phyloP scores from a whole-genome alignment of 2,888 invertebrate genomes.

The Scaptomyza flava region DNA sequence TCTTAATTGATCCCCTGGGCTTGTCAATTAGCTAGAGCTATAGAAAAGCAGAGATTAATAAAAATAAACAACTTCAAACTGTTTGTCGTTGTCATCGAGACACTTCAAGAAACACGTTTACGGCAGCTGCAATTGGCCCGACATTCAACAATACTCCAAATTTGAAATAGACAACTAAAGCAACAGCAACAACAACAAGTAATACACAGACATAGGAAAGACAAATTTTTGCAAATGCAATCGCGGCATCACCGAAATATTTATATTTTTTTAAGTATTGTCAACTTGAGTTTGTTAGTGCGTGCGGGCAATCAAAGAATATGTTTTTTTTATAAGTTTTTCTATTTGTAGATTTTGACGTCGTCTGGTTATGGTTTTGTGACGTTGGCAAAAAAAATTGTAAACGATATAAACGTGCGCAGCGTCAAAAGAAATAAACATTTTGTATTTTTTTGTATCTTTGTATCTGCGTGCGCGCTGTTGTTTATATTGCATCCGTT shows the following conservation, averaged over 20 bases:
- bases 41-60: constrained; percentile 1
- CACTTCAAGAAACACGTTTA: constrained; percentile 47
- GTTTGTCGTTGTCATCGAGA: constrained; percentile 39
- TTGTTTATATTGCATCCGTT: constrained; percentile 69
- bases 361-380: constrained; percentile 67
- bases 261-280: constrained; percentile 3
- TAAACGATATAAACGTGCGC: constrained; percentile 64
- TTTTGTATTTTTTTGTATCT: constrained; percentile 46
- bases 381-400: constrained; percentile 58
- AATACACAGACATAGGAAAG: constrained; percentile 17
- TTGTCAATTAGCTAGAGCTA: constrained; percentile 62
- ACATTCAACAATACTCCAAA: constrained; percentile 69
- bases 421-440: constrained; percentile 47
- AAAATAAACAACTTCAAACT: constrained; percentile 20
- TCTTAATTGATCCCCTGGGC: constrained; percentile 73
- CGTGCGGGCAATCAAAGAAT: constrained; percentile 68
- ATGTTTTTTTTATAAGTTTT: constrained; percentile 31
- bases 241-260: constrained; percentile 23
- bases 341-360: constrained; percentile 31
- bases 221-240: constrained; percentile 71
- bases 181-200: neutral
- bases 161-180: constrained; percentile 49
- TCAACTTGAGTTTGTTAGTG: constrained; percentile 16
- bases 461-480: constrained; percentile 41
- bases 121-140: constrained; percentile 47